phyloP scores from a whole-genome alignment of 2,888 invertebrate genomes.

The Dryobotodes eremita region DNA sequence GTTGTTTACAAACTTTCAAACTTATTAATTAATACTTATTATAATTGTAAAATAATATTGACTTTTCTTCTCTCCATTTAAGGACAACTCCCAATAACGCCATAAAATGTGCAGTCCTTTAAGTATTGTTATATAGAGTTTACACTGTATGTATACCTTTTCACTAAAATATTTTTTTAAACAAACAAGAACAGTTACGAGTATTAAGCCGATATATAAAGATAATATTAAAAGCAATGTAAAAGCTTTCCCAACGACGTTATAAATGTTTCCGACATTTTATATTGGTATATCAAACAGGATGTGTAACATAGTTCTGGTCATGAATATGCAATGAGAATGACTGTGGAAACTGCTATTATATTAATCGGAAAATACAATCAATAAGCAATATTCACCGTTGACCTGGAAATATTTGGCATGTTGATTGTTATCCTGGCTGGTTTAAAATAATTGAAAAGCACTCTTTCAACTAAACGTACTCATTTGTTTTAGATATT shows the following conservation, averaged over 20 bases:
- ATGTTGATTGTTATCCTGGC: neutral
- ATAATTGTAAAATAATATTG: too few relatives aligned
- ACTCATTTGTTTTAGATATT: neutral
- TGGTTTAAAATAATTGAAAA: slow-evolving; percentile 4
- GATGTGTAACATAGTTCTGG: slow-evolving; percentile 39
- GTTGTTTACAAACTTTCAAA: too few relatives aligned
- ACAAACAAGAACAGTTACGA: neutral
- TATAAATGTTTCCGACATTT: slow-evolving; percentile 6
- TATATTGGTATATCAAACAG: slow-evolving; percentile 28
- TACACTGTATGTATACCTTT: neutral
- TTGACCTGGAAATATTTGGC: slow-evolving; percentile 5
- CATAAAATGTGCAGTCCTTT: too few relatives aligned
- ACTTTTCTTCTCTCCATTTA: too few relatives aligned
- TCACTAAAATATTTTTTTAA: neutral
- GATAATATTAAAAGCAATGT: slow-evolving; percentile 24
- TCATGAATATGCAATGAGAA: slow-evolving; percentile 41
- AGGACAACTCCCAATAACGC: too few relatives aligned
- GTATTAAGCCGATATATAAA: neutral
- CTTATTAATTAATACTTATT: too few relatives aligned
- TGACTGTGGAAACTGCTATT: slow-evolving; percentile 7
- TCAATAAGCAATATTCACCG: slow-evolving; percentile 8
- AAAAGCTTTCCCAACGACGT: slow-evolving; percentile 9
- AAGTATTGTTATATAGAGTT: too few relatives aligned
- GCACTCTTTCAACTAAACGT: neutral
- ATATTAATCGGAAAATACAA: slow-evolving; percentile 17